Evolutionary conservation across 2,113 vertebrate genomes (phyloP).

Genomic region (Zosterops pallidus): DNA sequence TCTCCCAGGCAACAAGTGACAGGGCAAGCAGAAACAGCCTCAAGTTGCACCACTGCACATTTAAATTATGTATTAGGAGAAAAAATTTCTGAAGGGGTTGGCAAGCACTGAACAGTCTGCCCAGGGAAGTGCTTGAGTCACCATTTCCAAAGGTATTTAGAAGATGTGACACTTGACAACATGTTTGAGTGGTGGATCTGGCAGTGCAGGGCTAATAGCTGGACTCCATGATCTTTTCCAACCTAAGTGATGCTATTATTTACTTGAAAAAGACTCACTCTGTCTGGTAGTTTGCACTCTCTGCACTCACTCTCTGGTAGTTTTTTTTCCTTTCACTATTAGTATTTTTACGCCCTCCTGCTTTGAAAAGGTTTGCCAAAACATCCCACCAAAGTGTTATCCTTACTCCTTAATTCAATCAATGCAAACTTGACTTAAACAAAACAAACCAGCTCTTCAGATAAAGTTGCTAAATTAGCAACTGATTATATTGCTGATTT

Average conservation of each 20-base stretch:
- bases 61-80: not conserved
- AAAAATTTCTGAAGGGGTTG: not conserved
- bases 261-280: not conserved
- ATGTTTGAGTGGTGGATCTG: not conserved
- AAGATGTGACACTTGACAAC: not conserved
- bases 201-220: not conserved
- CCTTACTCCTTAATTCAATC: not conserved
- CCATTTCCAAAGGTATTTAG: not conserved
- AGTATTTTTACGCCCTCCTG: not conserved
- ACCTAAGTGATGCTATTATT: not conserved
- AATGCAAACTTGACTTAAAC: not conserved
- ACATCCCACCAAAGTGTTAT: not conserved
- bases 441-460: not conserved
- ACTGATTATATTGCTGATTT: not conserved
- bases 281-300: fast-evolving
- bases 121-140: not conserved
- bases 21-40: not conserved
- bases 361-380: not conserved
- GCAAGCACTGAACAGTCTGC: not conserved
- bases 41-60: not conserved
- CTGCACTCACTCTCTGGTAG: fast-evolving
- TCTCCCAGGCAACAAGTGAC: not conserved
- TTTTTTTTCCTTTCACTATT: not conserved
- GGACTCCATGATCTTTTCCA: not conserved
- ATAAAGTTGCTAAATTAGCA: not conserved